Conservation (phyloP, 2,797 vertebrate genomes). For the Chelmon rostratus region DNA sequence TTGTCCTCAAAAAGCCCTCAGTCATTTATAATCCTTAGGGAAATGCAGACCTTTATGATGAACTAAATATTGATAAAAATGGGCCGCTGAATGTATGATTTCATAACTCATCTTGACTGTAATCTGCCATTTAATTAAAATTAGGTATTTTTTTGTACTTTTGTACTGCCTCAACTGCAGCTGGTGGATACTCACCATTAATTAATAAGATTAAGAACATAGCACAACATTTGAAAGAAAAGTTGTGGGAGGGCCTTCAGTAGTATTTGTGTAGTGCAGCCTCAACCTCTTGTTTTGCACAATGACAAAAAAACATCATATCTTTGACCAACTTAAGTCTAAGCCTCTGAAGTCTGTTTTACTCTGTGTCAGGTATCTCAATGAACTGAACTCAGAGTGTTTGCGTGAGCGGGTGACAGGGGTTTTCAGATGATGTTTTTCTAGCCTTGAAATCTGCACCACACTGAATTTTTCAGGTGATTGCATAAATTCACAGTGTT, state of each 20-base stretch:
- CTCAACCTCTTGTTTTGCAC: not conserved
- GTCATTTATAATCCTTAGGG: not conserved
- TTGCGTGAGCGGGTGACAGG: not conserved
- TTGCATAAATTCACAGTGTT: not conserved
- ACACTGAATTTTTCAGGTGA: not conserved
- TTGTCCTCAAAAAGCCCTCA: not conserved
- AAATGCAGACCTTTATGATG: not conserved
- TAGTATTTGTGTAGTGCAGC: not conserved
- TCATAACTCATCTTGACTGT: not conserved
- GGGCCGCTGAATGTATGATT: not conserved
- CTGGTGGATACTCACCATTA: not conserved
- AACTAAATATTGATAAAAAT: not conserved
- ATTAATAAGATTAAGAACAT: not conserved
- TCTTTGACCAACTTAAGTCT: constrained; percentile 4
- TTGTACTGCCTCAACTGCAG: not conserved
- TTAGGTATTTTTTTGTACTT: too few relatives aligned
- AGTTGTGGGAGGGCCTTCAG: not conserved
- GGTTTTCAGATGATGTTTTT: constrained; percentile 1
- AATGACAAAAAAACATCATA: not conserved
- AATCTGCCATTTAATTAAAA: not conserved
- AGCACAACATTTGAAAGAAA: not conserved
- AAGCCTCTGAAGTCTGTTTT: not conserved
- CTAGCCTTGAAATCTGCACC: not conserved
- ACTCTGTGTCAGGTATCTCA: not conserved
- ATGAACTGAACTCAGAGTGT: not conserved